A percentile compares a stretch with the other conserved stretches of the same genome.
phyloP scores from a whole-genome alignment of 2,797 vertebrate species.

The Calcarius lapponicus region DNA sequence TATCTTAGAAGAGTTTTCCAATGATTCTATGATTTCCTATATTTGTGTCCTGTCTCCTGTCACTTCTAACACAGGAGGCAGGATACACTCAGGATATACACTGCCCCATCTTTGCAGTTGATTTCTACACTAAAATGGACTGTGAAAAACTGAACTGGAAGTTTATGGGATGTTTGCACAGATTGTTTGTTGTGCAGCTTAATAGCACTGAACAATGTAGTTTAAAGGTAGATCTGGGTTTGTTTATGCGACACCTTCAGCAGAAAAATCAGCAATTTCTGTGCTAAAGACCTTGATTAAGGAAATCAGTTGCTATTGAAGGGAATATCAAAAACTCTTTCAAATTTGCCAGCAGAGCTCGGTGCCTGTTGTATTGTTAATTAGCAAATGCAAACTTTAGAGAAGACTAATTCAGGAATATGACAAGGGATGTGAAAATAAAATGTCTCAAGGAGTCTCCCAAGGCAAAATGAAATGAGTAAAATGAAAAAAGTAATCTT shows the following conservation, averaged over 20 bases:
- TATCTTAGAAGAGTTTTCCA: not conserved
- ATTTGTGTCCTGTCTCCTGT: not conserved
- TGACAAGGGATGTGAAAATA: not conserved
- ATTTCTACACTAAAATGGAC: not conserved
- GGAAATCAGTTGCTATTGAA: not conserved
- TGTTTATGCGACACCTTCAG: not conserved
- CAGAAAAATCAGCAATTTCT: not conserved
- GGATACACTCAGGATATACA: not conserved
- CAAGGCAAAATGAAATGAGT: no score
- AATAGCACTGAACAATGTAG: not conserved
- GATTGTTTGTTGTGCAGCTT: not conserved
- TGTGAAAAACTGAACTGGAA: not conserved
- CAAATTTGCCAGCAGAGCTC: not conserved
- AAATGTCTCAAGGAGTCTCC: not conserved
- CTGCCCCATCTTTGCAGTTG: not conserved
- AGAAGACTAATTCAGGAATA: not conserved
- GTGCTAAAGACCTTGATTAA: not conserved
- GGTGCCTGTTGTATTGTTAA: not conserved
- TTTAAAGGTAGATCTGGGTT: not conserved
- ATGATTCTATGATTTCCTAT: fast-evolving
- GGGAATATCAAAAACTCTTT: not conserved
- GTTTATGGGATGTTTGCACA: not conserved
- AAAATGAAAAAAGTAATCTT: not conserved
- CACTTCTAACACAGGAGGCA: not conserved
- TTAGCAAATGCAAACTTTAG: not conserved